A percentile compares a stretch with the other conserved stretches of the same genome.
phyloP scores from a whole-genome alignment of 2,888 invertebrate species.

The Netelia fuscicornis region DNA sequence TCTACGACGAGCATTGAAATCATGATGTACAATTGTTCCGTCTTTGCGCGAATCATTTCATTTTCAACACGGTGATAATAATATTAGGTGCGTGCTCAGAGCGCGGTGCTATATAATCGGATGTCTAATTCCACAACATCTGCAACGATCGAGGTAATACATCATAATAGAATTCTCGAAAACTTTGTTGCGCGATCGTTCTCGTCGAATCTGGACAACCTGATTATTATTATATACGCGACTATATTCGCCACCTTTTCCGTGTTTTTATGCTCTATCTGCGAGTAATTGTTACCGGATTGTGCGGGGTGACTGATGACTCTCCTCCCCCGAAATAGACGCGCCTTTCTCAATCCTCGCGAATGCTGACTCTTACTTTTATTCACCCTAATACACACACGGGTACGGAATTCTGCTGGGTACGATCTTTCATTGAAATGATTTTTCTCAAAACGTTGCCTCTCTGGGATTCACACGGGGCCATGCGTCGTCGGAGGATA shows the following conservation, averaged over 20 bases:
- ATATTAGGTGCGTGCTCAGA: not conserved
- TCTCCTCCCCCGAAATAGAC: conserved; percentile 68
- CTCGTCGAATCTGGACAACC: conserved; percentile 7
- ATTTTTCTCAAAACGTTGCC: conserved; percentile 65
- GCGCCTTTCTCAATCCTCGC: conserved; percentile 19
- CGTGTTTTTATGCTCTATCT: not conserved
- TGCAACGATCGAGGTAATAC: conserved; percentile 73
- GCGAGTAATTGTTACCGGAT: conserved; percentile 76
- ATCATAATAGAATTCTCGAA: conserved; percentile 84
- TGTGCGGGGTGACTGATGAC: conserved; percentile 81
- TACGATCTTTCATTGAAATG: conserved; percentile 78
- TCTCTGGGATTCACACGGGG: not conserved
- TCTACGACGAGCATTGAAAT: conserved; percentile 42
- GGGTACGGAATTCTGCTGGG: conserved; percentile 72
- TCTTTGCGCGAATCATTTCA: not conserved
- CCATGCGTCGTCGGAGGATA: too few species aligned
- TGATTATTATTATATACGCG: conserved; percentile 73
- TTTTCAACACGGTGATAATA: not conserved
- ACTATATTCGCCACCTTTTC: conserved; percentile 76
- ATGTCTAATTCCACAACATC: conserved; percentile 38
- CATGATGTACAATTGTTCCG: not conserved
- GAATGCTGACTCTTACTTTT: conserved; percentile 46
- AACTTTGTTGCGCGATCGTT: conserved; percentile 20
- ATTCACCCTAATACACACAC: conserved; percentile 21
- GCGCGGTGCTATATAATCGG: conserved; percentile 40